Percentiles rank a stretch among this genome's conserved stretches.
Evolutionary conservation across 2,113 vertebrate genomes (phyloP).

Genomic region (Rhinopithecus roxellana): DNA sequence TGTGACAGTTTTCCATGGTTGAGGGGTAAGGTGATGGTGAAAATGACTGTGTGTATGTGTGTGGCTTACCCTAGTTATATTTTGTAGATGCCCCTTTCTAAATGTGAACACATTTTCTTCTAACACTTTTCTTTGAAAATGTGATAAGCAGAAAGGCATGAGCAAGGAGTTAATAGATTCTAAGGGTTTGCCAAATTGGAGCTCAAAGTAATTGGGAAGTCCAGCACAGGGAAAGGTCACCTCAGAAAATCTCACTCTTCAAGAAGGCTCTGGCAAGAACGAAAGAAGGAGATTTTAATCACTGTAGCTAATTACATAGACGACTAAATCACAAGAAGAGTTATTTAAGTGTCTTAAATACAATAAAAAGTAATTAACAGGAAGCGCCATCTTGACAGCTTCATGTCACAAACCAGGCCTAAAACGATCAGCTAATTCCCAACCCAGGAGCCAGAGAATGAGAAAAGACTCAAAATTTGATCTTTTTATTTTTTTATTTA

Average conservation of each 20-base stretch:
- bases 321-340: slow-evolving; percentile 78
- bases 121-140: slow-evolving; percentile 44
- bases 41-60: not conserved
- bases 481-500: slow-evolving; percentile 76
- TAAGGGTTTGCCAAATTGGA: slow-evolving; percentile 51
- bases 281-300: slow-evolving; percentile 76
- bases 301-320: slow-evolving; percentile 77
- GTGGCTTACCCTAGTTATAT: not conserved
- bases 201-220: slow-evolving; percentile 63
- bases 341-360: slow-evolving; percentile 80
- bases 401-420: slow-evolving; percentile 66
- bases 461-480: slow-evolving; percentile 64
- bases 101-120: slow-evolving; percentile 31
- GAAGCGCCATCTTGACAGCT: slow-evolving; percentile 75
- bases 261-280: slow-evolving; percentile 58
- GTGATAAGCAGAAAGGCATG: slow-evolving; percentile 36
- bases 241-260: slow-evolving; percentile 64
- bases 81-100: not conserved
- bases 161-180: slow-evolving; percentile 41
- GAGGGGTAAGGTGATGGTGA: not conserved
- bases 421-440: slow-evolving; percentile 73
- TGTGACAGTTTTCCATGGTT: not conserved
- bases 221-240: slow-evolving; percentile 72
- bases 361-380: slow-evolving; percentile 79
- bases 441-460: slow-evolving; percentile 51